Base-by-base conservation (phyloP, 2,113 vertebrate species). In the Anarhynchus alexandrinus region DNA sequence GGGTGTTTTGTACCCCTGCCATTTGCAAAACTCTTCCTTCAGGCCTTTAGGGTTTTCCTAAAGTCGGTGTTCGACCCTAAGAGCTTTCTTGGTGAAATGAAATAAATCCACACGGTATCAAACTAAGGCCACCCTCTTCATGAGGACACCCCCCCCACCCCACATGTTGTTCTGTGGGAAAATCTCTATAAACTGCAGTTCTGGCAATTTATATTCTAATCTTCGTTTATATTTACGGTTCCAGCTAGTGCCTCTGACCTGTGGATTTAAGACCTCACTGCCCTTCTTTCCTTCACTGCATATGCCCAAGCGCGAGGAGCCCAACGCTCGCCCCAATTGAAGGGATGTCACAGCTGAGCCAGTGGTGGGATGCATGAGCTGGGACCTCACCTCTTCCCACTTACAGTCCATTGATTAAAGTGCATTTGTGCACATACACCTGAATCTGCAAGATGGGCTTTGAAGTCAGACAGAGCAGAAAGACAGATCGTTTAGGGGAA, bases 331-430 rank as follows among this genome's bases (percentile, higher is more conserved):
- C 4, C 11, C 19, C 26, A 49, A n/a, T 29, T n/a, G 23, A 86
- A 80, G 57, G 10, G 5, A 23, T 5, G 22, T 22, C 70, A 49
- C 23, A 79, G 9, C 16, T 2, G 3, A 88, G 42, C 7, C 36
- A 29, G 9, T 2, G 1, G 9, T n/a, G n/a, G 23, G 26, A 18
- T 0, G 0, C 26, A 20, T 51, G 51, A 87, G 70, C 26, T 17
- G 11, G 10, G 18, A 16, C 13, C n/a, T 72, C 79, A 15, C 25
- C 40, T 72, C 47, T 80, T 80, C 15, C 12, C 13, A 18, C 6
- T 9, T 34, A 29, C 1, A 82, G 54, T 47, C 57, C 26, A 30
- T 6, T 65, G 32, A 47, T 26, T 64, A 21, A 45, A 72, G 42
- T 38, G 43, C 13, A 19, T 43, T 76, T 93, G 19, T 38, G 14